phyloP scores from a whole-genome alignment of 2,797 vertebrate genomes.

The Acrossocheilus wenchowensis region DNA sequence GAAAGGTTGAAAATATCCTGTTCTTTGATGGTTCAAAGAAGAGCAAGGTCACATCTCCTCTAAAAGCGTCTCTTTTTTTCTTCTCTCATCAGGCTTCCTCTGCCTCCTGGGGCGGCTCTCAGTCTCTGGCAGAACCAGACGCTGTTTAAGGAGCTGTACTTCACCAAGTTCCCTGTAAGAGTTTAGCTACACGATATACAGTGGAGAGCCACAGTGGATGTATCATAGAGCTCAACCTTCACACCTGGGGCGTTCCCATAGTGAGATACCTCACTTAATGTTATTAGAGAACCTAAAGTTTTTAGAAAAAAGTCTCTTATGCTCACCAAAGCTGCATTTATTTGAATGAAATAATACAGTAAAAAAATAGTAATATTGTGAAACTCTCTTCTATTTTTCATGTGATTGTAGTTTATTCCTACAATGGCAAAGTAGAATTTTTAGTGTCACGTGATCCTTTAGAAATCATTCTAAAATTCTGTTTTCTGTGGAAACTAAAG shows the following conservation, averaged over 20 bases:
- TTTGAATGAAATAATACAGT: too few species aligned
- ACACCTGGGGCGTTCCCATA: background rate
- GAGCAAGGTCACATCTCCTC: background rate
- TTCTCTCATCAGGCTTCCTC: constrained; percentile 82
- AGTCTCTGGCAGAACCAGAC: constrained; percentile 92
- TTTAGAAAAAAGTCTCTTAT: too few species aligned
- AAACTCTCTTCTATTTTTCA: too few species aligned
- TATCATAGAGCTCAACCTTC: background rate
- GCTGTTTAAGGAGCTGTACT: constrained; percentile 89
- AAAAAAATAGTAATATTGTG: too few species aligned
- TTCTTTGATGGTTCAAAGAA: constrained; percentile 7
- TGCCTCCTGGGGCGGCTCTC: constrained; percentile 90
- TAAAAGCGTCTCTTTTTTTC: background rate
- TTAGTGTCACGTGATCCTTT: too few species aligned
- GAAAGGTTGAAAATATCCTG: background rate
- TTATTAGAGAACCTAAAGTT: too few species aligned
- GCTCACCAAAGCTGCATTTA: too few species aligned
- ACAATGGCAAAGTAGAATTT: too few species aligned
- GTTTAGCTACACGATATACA: background rate
- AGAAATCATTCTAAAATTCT: too few species aligned
- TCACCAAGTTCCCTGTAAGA: constrained; percentile 92
- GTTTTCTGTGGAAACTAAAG: too few species aligned
- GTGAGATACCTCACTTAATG: too few species aligned
- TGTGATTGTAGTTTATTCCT: too few species aligned
- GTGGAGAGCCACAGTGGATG: background rate